Percentiles rank a stretch among this genome's conserved stretches.
phyloP scores from a whole-genome alignment of 1,140 invertebrate genomes.

The Scaptomyza montana region DNA sequence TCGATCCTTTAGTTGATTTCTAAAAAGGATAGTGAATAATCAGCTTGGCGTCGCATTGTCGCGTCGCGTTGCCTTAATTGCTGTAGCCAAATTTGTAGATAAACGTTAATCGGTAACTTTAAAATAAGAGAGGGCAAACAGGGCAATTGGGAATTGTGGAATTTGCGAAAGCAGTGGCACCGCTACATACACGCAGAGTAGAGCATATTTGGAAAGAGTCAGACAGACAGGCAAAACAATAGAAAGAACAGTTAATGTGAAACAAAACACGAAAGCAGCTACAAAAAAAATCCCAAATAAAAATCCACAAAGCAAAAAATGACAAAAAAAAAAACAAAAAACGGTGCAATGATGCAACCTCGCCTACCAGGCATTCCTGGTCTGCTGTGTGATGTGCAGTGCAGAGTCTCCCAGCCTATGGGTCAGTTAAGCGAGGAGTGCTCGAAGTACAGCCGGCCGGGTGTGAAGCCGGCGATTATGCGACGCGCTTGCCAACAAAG shows the following conservation, averaged over 20 bases:
- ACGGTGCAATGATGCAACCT: background rate
- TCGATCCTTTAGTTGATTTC: background rate
- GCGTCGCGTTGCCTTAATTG: background rate
- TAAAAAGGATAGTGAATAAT: constrained; percentile 21
- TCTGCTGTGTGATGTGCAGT: background rate
- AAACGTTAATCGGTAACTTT: constrained; percentile 63
- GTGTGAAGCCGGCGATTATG: constrained; percentile 78
- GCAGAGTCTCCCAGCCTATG: background rate
- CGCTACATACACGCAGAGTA: background rate
- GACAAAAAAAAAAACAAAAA: constrained; percentile 48
- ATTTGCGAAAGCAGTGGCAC: constrained; percentile 40
- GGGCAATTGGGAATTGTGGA: constrained; percentile 53
- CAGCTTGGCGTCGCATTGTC: constrained; percentile 20
- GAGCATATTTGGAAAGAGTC: constrained; percentile 55
- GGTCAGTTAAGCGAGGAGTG: constrained; percentile 31
- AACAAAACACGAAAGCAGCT: constrained; percentile 23
- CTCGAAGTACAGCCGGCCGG: constrained; percentile 29
- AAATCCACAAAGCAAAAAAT: constrained; percentile 35
- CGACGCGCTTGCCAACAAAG: constrained; percentile 68
- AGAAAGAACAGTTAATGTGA: constrained; percentile 26
- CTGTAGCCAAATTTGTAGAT: constrained; percentile 32
- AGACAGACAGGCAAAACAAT: constrained; percentile 56
- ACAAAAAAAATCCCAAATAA: constrained; percentile 7
- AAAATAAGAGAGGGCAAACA: constrained; percentile 10
- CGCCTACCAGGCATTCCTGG: background rate